Percentiles rank a stretch among this genome's conserved stretches.
These are phyloP conservation scores for Papio anubis DNA, from an alignment of 2,113 vertebrate species.

Conservation along the genomic window DNA sequence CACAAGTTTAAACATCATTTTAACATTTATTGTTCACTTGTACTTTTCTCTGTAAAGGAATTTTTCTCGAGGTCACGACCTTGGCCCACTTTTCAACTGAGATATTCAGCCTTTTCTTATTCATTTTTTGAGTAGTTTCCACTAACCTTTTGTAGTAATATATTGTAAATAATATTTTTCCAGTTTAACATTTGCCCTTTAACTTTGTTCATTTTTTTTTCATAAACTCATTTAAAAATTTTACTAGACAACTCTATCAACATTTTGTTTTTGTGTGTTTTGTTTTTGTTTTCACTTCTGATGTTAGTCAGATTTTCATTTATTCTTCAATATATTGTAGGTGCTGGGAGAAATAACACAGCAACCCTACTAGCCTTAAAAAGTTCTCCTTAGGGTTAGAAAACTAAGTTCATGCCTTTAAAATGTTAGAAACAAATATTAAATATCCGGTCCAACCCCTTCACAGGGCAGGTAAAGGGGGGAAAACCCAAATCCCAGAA, in stretches of 20 bases:
- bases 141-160: not conserved
- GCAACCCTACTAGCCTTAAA: not conserved
- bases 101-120: not conserved
- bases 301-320: not conserved
- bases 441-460: not conserved
- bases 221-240: not conserved
- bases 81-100: not conserved
- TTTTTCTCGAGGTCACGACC: not conserved
- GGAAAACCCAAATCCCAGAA: not conserved
- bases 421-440: not conserved
- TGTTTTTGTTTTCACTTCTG: not conserved
- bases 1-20: not conserved
- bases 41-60: not conserved
- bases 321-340: not conserved
- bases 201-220: not conserved
- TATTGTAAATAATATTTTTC: not conserved
- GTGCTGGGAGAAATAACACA: not conserved
- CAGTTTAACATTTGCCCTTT: conserved; percentile 1
- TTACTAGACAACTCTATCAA: not conserved
- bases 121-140: not conserved
- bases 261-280: not conserved
- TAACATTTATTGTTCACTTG: not conserved
- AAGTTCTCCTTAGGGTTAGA: conserved; percentile 19
- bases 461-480: not conserved
- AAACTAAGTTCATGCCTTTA: conserved; percentile 29